Conservation (phyloP, 2,888 invertebrate species). For the Glaucopsyche alexis region DNA sequence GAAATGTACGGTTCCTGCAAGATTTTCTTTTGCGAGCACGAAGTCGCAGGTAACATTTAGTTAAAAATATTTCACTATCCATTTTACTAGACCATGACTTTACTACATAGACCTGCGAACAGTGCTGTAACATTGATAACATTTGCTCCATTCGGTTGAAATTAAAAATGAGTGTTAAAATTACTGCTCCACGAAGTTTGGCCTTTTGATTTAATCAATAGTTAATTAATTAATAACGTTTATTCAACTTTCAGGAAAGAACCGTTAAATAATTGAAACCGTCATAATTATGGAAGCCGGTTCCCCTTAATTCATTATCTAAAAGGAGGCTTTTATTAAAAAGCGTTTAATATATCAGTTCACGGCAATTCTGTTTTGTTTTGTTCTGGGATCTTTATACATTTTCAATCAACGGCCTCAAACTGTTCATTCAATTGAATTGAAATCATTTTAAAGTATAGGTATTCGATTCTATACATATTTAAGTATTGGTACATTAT, state of each 20-base stretch:
- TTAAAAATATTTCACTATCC: too few relatives aligned
- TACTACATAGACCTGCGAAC: background rate
- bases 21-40: too few relatives aligned
- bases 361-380: background rate
- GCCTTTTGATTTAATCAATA: conserved; percentile 70
- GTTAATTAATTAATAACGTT: conserved; percentile 72
- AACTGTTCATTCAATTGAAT: conserved; percentile 19
- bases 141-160: background rate
- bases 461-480: background rate
- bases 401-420: conserved; percentile 22
- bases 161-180: background rate
- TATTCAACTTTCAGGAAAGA: conserved; percentile 55
- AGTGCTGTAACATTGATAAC: background rate
- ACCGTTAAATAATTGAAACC: conserved; percentile 71
- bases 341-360: conserved; percentile 36
- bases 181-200: conserved; percentile 40
- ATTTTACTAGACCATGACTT: too few relatives aligned
- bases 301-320: conserved; percentile 61
- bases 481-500: background rate
- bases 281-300: conserved; percentile 71
- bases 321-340: conserved; percentile 49
- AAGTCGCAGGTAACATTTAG: too few relatives aligned
- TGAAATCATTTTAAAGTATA: background rate
- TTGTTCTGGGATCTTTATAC: conserved; percentile 1
- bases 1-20: too few relatives aligned